Evolutionary conservation across 2,888 invertebrate genomes (phyloP), one percentile per base, ranked within the genome.

Genomic region (Lasiommata megera): DNA sequence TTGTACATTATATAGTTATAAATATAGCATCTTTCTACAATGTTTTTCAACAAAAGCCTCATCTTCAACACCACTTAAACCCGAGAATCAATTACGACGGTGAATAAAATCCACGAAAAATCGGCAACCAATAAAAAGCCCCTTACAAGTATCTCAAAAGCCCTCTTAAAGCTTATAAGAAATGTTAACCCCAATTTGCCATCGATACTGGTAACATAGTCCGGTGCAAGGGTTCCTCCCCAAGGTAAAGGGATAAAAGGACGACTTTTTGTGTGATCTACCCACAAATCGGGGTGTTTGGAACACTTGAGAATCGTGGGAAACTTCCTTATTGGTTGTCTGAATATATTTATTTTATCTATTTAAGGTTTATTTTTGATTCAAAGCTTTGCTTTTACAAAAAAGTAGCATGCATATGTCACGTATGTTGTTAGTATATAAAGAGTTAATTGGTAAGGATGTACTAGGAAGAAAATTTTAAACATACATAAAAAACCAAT

Each of bases 141-240:
- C 76, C 75, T 80, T 80, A 79, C 79, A 80, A 80, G 72, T 78
- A 72, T 74, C 73, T 76, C 67, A 71, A 72, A 69, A 74, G 77
- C 77, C 76, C 72, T 75, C 69, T 70, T 76, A 78, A 82, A 82
- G 83, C 78, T 82, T 76, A 76, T 76, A 76, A 79, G 74, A 71
- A 73, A 72, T 68, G 72, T 71, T 71, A 68, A 76, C 85, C 87
- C 85, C 82, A 86, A 87, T 86, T 88, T 85, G 84, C 76, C 82
- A 87, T 88, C 85, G 87, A 88, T 88, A 88, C 82, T 74, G 79
- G 77, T 75, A 79, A 81, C 80, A 74, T 74, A 77, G 83, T 79
- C 82, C 83, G 75, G 71, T 69, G 74, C 65, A 71, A 74, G 73
- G 69, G 75, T 63, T 68, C 68, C 72, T 76, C 77, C 75, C 78